Conservation (phyloP, 2,888 invertebrate species). For the Nemotelus pantherinus region DNA sequence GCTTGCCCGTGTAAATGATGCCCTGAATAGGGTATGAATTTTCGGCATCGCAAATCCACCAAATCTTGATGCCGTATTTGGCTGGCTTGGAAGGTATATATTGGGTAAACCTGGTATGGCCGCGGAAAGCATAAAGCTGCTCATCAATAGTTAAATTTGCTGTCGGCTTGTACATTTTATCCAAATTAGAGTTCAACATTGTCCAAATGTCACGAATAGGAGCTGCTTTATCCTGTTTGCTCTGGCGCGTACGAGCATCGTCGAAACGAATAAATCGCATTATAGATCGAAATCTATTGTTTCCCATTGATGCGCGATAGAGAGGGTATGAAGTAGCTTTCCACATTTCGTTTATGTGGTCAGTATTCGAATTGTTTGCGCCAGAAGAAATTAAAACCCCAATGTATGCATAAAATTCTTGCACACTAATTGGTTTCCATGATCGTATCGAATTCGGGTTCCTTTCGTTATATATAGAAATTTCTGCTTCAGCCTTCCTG, state of each 20-base stretch:
- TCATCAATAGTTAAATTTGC: slow-evolving; percentile 56
- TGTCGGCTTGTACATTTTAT: slow-evolving; percentile 54
- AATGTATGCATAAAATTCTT: slow-evolving; percentile 35
- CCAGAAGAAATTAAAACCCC: slow-evolving; percentile 32
- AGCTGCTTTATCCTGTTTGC: slow-evolving; percentile 55
- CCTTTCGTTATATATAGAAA: slow-evolving; percentile 23
- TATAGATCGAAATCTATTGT: slow-evolving; percentile 52
- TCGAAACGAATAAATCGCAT: slow-evolving; percentile 56
- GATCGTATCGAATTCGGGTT: neutral
- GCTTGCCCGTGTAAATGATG: slow-evolving; percentile 53
- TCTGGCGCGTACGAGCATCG: slow-evolving; percentile 53
- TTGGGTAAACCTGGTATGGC: slow-evolving; percentile 54
- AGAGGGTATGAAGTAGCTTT: slow-evolving; percentile 21
- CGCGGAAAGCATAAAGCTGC: slow-evolving; percentile 55
- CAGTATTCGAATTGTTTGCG: slow-evolving; percentile 31
- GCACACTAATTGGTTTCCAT: slow-evolving; percentile 12
- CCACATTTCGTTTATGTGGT: slow-evolving; percentile 30
- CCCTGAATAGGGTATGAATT: slow-evolving; percentile 54
- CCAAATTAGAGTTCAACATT: slow-evolving; percentile 56
- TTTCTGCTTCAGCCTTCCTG: slow-evolving; percentile 14
- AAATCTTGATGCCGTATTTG: slow-evolving; percentile 56
- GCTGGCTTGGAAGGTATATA: slow-evolving; percentile 55
- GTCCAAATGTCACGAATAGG: slow-evolving; percentile 53
- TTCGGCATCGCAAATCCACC: slow-evolving; percentile 55
- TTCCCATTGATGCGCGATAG: slow-evolving; percentile 52